Base-by-base conservation (phyloP, 2,888 invertebrate genomes). In the Alcis repandata region DNA sequence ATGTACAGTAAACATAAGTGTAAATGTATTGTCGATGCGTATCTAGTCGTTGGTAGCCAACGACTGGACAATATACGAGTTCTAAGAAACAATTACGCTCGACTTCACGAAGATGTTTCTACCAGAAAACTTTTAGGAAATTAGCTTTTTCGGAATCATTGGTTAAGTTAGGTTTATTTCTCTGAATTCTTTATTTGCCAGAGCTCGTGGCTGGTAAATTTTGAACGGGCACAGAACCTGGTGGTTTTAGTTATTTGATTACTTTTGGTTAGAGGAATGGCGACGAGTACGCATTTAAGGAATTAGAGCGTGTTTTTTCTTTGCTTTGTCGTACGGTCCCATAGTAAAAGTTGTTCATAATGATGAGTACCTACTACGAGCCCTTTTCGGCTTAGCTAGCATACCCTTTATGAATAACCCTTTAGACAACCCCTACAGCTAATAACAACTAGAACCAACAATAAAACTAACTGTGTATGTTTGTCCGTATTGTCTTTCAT, bases 401-500 rank as follows among this genome's bases (percentile, higher is more conserved):
- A n/a, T n/a, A n/a, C n/a, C n/a, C n/a, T n/a, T n/a, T n/a, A n/a
- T n/a, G n/a, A n/a, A n/a, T n/a, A n/a, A n/a, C n/a, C n/a, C n/a
- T n/a, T n/a, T n/a, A n/a, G n/a, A n/a, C n/a, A n/a, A n/a, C n/a
- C n/a, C n/a, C n/a, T n/a, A n/a, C n/a, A 6, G 27, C 27, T 27
- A 27, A 27, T 6, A 27, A 2, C 6, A 2, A 6, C 27, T 27
- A 45, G 2, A 17, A 20, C 1, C 20, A 20, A 20, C 11, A 20
- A 38, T 46, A 17, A 38, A 43, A 73, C 85, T 84, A 61, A 92
- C 92, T 90, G 91, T 6, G 75, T 84, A 66, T 87, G 81, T 62
- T 81, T 82, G 53, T 92, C 92, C 0, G 85, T 86, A 54, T 89
- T 92, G 11, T 93, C 93, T 66, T 92, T 93, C 79, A 93, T 76